Percentiles rank a stretch among this genome's conserved stretches.
phyloP scores from a whole-genome alignment of 1,140 invertebrate genomes.

The Drosophila ogumai region DNA sequence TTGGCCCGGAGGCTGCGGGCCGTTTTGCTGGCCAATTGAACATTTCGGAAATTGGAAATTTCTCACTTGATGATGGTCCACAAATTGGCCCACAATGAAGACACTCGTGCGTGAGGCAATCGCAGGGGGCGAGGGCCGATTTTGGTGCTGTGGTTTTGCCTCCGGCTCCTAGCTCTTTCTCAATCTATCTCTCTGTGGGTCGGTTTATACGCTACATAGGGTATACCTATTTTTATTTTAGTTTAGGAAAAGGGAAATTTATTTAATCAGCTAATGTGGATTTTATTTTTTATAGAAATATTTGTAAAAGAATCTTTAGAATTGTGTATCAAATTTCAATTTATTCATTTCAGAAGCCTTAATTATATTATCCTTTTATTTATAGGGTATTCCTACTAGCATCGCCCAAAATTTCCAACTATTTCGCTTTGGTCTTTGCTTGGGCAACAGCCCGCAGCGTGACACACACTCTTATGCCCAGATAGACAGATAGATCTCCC shows the following conservation, averaged over 20 bases:
- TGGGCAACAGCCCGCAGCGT: conserved; percentile 40
- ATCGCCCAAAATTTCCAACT: background rate
- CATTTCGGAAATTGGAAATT: conserved; percentile 83
- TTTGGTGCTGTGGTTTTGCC: conserved; percentile 33
- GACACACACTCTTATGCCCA: conserved; percentile 17
- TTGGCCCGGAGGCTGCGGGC: conserved; percentile 56
- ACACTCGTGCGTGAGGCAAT: conserved; percentile 55
- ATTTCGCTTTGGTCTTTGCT: conserved; percentile 26
- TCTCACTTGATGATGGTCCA: conserved; percentile 76
- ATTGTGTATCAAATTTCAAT: too few species aligned
- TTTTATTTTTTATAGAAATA: too few species aligned
- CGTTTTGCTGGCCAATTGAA: conserved; percentile 79
- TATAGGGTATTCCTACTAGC: background rate
- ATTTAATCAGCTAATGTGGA: background rate
- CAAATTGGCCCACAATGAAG: conserved; percentile 75
- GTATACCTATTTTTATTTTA: background rate
- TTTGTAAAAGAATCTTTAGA: too few species aligned
- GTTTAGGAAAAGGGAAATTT: background rate
- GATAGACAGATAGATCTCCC: conserved; percentile 24
- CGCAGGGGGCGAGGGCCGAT: background rate
- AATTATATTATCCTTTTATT: too few species aligned
- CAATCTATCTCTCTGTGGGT: conserved; percentile 21
- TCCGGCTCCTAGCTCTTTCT: conserved; percentile 24
- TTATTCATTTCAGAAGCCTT: too few species aligned
- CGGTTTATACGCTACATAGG: background rate